Conservation (phyloP, 92 coral and sea anemone species). For the Meandrina meandrites region DNA sequence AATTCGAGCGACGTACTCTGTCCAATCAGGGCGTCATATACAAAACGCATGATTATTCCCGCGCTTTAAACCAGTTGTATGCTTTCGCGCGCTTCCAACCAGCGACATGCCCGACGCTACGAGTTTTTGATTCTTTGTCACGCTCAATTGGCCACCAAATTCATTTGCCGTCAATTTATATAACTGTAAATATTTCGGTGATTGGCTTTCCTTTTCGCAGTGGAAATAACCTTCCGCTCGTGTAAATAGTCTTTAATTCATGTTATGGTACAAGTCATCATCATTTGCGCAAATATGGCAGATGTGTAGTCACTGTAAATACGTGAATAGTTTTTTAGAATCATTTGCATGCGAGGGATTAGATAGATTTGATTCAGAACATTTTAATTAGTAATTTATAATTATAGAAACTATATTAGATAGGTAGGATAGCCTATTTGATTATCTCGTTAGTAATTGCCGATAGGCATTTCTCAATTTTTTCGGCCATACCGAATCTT, state of each 20-base stretch:
- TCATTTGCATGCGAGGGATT: not conserved
- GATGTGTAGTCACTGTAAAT: slow-evolving; percentile 3
- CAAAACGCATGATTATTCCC: not conserved
- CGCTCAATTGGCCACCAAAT: too few relatives aligned
- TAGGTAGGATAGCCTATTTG: not conserved
- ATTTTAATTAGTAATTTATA: not conserved
- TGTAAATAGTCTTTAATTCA: not conserved
- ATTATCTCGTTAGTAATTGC: not conserved
- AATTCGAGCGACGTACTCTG: not conserved
- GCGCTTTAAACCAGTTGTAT: not conserved
- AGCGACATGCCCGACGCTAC: not conserved
- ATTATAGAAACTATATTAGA: not conserved
- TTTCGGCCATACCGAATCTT: not conserved
- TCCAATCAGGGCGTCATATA: not conserved
- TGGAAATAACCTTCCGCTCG: not conserved
- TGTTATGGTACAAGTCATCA: not conserved
- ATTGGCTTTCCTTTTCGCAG: not conserved
- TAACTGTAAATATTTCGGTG: not conserved
- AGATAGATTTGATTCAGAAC: not conserved
- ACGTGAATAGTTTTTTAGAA: not conserved
- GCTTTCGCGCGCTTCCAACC: not conserved
- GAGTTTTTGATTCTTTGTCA: not conserved
- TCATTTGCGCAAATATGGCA: not conserved
- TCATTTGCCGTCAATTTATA: too few relatives aligned
- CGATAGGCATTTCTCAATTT: not conserved